Evolutionary conservation across 2,113 vertebrate species (phyloP).

Genomic region (Collichthys lucidus): DNA sequence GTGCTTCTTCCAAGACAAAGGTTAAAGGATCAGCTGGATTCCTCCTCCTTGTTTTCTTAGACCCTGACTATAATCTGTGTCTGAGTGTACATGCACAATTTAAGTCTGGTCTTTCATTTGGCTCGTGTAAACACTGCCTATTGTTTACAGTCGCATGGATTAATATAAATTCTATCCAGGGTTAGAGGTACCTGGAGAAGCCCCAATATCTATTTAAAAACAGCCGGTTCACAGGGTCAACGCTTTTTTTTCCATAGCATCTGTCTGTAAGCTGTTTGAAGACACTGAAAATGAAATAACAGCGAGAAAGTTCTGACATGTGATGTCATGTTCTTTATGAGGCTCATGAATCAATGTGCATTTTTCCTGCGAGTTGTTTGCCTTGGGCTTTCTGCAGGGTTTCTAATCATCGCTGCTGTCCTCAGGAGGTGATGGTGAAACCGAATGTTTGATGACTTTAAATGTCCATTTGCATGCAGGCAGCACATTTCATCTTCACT

Average conservation of each 20-base stretch:
- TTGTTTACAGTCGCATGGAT: constrained; percentile 41
- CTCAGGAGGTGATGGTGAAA: constrained; percentile 28
- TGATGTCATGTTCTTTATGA: neutral
- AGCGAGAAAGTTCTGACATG: neutral
- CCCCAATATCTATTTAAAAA: neutral
- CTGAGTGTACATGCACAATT: constrained; percentile 10
- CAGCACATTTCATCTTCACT: neutral
- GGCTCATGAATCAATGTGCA: constrained; percentile 28
- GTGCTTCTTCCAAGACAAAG: constrained; percentile 48
- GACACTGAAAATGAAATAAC: neutral
- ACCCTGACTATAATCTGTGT: constrained; percentile 40
- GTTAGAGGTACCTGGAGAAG: neutral
- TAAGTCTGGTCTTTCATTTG: constrained; percentile 21
- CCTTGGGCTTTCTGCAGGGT: constrained; percentile 19
- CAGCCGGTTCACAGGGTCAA: constrained; percentile 12
- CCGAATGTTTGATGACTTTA: constrained; percentile 29
- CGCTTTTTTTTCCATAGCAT: neutral
- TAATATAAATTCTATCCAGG: constrained; percentile 31
- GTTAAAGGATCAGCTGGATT: constrained; percentile 40
- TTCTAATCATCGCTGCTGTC: constrained; percentile 23
- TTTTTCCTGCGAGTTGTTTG: neutral
- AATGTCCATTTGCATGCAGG: constrained; percentile 45
- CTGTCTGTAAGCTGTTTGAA: neutral
- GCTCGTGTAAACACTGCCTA: constrained; percentile 24
- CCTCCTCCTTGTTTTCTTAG: constrained; percentile 53